Percentiles rank a stretch among this genome's conserved stretches.
phyloP scores from a whole-genome alignment of 2,797 vertebrate species.

The Pyrocephalus nanus region DNA sequence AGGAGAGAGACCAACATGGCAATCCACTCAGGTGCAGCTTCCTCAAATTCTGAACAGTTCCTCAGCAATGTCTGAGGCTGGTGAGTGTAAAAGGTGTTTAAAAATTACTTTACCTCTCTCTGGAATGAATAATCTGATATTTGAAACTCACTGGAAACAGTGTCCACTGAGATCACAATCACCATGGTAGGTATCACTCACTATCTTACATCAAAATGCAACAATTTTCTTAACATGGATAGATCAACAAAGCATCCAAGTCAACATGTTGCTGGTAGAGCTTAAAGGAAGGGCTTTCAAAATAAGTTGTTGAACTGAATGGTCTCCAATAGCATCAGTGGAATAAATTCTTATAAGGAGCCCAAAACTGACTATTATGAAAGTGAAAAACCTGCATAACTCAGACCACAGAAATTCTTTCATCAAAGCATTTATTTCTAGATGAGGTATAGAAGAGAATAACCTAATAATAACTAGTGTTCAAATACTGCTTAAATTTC shows the following conservation, averaged over 20 bases:
- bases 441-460: background rate
- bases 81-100: background rate
- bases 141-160: slow-evolving; percentile 11
- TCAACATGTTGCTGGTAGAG: background rate
- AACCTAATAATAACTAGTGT: background rate
- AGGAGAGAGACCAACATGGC: background rate
- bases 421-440: background rate
- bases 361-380: background rate
- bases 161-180: background rate
- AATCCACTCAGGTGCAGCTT: background rate
- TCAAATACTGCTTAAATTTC: background rate
- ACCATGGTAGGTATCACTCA: background rate
- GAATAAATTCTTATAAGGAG: background rate
- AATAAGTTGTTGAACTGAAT: background rate
- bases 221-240: background rate
- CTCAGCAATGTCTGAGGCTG: background rate
- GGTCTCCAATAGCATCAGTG: background rate
- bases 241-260: background rate
- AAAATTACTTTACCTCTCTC: background rate
- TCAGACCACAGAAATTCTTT: background rate
- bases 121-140: background rate
- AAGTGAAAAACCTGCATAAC: background rate
- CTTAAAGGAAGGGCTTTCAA: background rate
- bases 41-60: background rate
- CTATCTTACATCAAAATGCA: background rate